phyloP scores from a whole-genome alignment of 2,113 vertebrate species.

The Crotalus horridus region DNA sequence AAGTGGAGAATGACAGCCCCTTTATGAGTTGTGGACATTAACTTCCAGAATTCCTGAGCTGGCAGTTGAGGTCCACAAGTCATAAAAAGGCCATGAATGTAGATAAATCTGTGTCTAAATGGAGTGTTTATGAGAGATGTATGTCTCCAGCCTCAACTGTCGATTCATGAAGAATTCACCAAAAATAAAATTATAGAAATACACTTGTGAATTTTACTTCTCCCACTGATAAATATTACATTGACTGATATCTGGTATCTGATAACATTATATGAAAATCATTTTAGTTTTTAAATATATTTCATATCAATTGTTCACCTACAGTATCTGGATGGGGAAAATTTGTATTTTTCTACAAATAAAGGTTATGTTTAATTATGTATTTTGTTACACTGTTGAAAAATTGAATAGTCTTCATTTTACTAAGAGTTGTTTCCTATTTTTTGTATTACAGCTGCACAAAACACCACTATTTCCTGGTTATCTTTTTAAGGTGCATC shows the following conservation, averaged over 20 bases:
- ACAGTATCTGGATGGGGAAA: neutral
- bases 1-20: neutral
- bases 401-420: neutral
- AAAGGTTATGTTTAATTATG: conserved; percentile 7
- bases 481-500: neutral
- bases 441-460: neutral
- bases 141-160: neutral
- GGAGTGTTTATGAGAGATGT: neutral
- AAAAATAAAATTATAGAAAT: neutral
- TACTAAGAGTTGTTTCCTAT: neutral
- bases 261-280: neutral
- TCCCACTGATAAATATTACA: neutral
- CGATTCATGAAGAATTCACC: neutral
- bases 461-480: neutral
- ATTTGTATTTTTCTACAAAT: neutral
- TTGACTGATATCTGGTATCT: neutral
- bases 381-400: neutral
- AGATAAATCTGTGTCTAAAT: neutral
- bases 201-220: neutral
- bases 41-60: neutral
- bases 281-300: neutral
- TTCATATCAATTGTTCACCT: neutral
- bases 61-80: neutral
- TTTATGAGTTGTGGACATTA: neutral
- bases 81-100: neutral